Percentiles rank a stretch among this genome's conserved stretches.
Evolutionary conservation across 2,113 vertebrate genomes (phyloP).

Genomic region (Taurulus bubalis): DNA sequence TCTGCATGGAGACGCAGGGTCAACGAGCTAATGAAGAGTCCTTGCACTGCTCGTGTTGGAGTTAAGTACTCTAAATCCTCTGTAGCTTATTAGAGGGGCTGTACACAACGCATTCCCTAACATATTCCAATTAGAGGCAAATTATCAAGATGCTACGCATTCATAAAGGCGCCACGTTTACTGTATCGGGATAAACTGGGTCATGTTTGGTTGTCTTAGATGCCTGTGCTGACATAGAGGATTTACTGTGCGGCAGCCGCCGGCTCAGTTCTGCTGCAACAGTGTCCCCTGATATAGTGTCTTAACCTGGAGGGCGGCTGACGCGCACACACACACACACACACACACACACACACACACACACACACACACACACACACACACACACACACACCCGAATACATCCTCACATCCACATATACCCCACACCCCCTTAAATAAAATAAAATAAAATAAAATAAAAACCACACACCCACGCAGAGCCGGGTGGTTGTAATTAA

Average conservation of each 20-base stretch:
- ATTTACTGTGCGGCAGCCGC: constrained; percentile 33
- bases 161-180: constrained; percentile 53
- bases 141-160: constrained; percentile 62
- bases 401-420: constrained; percentile 5
- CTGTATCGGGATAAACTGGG: constrained; percentile 65
- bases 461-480: constrained; percentile 4
- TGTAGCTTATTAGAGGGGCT: constrained; percentile 44
- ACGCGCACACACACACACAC: background rate
- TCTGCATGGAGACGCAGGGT: constrained; percentile 48
- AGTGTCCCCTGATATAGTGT: constrained; percentile 47
- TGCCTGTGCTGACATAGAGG: constrained; percentile 38
- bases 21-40: constrained; percentile 65
- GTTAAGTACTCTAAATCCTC: constrained; percentile 58
- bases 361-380: too few relatives aligned
- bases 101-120: constrained; percentile 33
- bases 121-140: constrained; percentile 67
- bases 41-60: constrained; percentile 19
- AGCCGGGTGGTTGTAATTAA: constrained; percentile 55
- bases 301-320: constrained; percentile 50
- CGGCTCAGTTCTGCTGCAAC: constrained; percentile 36
- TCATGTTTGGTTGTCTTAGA: constrained; percentile 63
- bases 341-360: too few relatives aligned
- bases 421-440: background rate
- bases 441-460: constrained; percentile 3
- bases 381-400: constrained; percentile 11